Conservation (phyloP, 2,888 invertebrate species). For the Pyrrhosoma nymphula region DNA sequence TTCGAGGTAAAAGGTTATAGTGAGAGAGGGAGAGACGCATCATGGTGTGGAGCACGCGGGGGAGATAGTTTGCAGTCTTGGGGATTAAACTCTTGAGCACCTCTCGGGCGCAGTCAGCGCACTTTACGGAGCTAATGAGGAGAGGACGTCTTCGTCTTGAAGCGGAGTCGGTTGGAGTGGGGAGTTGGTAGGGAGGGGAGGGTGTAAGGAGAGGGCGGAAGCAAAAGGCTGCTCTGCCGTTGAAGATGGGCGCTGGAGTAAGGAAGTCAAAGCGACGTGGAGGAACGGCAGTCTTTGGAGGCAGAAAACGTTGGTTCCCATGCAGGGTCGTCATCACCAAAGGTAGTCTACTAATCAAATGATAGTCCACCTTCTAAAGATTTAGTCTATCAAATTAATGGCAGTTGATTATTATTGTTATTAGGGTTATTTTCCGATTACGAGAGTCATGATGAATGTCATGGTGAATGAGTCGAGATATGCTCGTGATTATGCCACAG, state of each 20-base stretch:
- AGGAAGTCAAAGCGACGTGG: background rate
- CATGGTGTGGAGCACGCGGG: background rate
- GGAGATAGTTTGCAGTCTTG: conserved; percentile 46
- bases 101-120: conserved; percentile 49
- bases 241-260: background rate
- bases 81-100: conserved; percentile 30
- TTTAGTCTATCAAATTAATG: too few relatives aligned
- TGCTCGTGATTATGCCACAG: too few relatives aligned
- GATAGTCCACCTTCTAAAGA: too few relatives aligned
- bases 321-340: too few relatives aligned
- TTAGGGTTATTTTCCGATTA: too few relatives aligned
- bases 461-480: too few relatives aligned
- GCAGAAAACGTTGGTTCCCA: background rate
- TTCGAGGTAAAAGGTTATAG: background rate
- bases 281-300: background rate
- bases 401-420: too few relatives aligned
- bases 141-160: conserved; percentile 19
- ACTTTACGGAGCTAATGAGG: conserved; percentile 45
- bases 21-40: background rate
- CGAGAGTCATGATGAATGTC: too few relatives aligned
- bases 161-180: background rate
- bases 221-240: conserved; percentile 5
- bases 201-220: background rate
- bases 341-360: too few relatives aligned
- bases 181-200: background rate